Evolutionary conservation across 2,888 invertebrate genomes (phyloP).

Genomic region (Lordiphosa fenestrarum): DNA sequence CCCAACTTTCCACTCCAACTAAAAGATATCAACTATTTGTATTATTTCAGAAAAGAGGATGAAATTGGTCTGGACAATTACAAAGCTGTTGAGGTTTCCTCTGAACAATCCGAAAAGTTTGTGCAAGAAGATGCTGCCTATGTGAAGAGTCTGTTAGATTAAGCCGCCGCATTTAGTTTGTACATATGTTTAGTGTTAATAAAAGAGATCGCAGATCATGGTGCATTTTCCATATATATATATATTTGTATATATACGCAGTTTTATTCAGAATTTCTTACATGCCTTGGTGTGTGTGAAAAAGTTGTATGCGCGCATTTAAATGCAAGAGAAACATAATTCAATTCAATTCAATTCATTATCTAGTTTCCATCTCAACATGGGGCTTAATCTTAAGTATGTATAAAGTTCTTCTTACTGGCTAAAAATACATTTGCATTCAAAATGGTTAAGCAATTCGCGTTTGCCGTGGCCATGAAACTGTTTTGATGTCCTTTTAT

Average conservation of each 20-base stretch:
- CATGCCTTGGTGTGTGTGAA: conserved; percentile 40
- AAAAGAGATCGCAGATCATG: conserved; percentile 17
- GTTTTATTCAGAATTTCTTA: conserved; percentile 59
- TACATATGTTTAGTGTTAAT: conserved; percentile 44
- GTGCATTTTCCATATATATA: conserved; percentile 50
- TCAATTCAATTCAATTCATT: conserved; percentile 43
- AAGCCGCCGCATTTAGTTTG: conserved; percentile 21
- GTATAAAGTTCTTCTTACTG: conserved; percentile 61
- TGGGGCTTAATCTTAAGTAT: conserved; percentile 47
- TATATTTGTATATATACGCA: conserved; percentile 28
- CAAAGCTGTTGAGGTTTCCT: conserved; percentile 85
- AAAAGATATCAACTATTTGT: not conserved
- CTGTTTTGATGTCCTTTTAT: conserved; percentile 49
- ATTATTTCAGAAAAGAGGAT: conserved; percentile 86
- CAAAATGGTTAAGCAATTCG: conserved; percentile 61
- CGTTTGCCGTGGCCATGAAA: conserved; percentile 51
- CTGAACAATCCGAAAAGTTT: conserved; percentile 87
- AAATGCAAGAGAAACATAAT: conserved; percentile 65
- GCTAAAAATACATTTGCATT: conserved; percentile 63
- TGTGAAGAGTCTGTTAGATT: conserved; percentile 62
- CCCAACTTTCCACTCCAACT: no score
- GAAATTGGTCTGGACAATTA: conserved; percentile 93
- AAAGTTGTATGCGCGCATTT: conserved; percentile 57
- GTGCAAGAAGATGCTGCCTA: conserved; percentile 82
- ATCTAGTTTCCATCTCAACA: conserved; percentile 38